Evolutionary conservation across 2,888 invertebrate species (phyloP), one percentile per base, ranked within the genome.

Genomic region (Harpagoxenus sublaevis): DNA sequence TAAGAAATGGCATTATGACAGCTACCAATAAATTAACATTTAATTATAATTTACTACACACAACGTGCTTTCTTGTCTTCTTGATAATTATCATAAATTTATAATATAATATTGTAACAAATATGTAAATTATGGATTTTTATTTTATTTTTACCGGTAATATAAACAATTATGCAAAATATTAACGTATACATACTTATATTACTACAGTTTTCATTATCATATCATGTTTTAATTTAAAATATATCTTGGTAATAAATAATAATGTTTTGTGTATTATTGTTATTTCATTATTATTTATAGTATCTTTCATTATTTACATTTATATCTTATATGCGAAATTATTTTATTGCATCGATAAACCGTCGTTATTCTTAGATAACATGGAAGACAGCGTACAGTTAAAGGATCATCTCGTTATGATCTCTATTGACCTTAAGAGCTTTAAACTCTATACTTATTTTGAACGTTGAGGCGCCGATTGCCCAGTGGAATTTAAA

Each of bases 401-500:
- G 23, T 81, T 71, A 62, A 71, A 48, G 48, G 39, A 71, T 81
- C 70, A 71, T 70, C 51, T 84, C 45, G 68, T 88, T 85, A 71
- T 81, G 77, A 70, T 31, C 65, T 83, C 57, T 88, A 81, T 84
- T 84, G 86, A 82, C 84, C 71, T 73, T 82, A 60, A 15, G 28
- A 71, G 71, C 60, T 81, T 81, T 70, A 81, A 81, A 81, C 70
- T 51, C 18, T 10, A 39, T 84, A 82, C 66, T 86, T 87, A 86
- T 87, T 83, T 85, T 83, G 66, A 81, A 87, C 15, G 45, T 31
- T 65, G 57, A 84, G 85, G 84, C 88, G 88, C 82, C 84, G 86
- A 89, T 86, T 84, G 84, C 83, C 68, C 79, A 71, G 85, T 84
- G 87, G 87, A 89, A 89, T 87, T 88, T 84, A 87, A 87, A 88